Evolutionary conservation across 2,888 invertebrate species (phyloP).

Genomic region (Pseudococcus longispinus): DNA sequence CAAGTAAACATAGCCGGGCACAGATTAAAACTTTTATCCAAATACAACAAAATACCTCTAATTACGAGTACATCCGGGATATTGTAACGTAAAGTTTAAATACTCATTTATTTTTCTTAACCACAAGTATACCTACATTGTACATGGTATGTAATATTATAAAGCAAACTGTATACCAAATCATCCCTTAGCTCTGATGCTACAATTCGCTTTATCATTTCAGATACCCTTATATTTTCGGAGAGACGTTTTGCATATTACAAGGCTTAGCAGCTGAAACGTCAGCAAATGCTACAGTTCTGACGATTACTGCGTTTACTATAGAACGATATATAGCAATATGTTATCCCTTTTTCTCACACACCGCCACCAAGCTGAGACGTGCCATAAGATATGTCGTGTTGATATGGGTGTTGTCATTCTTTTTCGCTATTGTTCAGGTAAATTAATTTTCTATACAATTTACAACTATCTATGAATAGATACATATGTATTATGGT

Average conservation of each 20-base stretch:
- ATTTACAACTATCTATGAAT: neutral
- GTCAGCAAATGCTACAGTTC: conserved; percentile 77
- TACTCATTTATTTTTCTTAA: too few relatives aligned
- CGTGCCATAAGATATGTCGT: conserved; percentile 83
- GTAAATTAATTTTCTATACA: conserved; percentile 61
- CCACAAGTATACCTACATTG: too few relatives aligned
- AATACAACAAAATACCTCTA: neutral
- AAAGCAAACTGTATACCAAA: neutral
- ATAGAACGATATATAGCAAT: conserved; percentile 87
- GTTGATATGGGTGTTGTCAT: conserved; percentile 79
- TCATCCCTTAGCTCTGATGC: neutral
- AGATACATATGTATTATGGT: neutral
- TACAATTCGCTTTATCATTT: neutral
- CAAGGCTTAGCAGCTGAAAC: conserved; percentile 82
- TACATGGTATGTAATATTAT: too few relatives aligned
- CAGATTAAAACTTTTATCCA: neutral
- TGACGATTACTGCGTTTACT: conserved; percentile 84
- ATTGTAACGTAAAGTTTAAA: neutral
- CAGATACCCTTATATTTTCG: conserved; percentile 77
- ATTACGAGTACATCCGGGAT: neutral
- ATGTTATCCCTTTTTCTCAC: conserved; percentile 76
- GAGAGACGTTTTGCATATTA: conserved; percentile 78
- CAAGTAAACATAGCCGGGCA: neutral
- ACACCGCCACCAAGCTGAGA: conserved; percentile 86
- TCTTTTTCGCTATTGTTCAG: conserved; percentile 77